Evolutionary conservation across 2,113 vertebrate species (phyloP).

Genomic region (Siniperca knerii): DNA sequence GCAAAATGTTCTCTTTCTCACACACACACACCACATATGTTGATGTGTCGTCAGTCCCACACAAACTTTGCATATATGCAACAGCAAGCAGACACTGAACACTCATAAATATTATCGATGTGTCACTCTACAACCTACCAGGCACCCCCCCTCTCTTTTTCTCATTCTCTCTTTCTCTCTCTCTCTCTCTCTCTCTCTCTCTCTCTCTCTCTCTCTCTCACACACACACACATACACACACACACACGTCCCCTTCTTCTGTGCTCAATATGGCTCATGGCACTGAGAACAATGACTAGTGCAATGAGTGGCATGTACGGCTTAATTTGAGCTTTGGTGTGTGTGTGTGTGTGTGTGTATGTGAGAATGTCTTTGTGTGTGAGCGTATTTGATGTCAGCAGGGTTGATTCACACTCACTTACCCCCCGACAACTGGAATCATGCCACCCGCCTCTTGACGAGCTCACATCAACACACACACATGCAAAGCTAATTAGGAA

Average conservation of each 20-base stretch:
- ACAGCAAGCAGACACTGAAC: slow-evolving; percentile 1
- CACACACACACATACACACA: neutral
- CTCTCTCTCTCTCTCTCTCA: neutral
- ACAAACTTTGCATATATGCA: slow-evolving; percentile 24
- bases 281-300: slow-evolving; percentile 67
- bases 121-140: slow-evolving; percentile 35
- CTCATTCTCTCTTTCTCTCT: neutral
- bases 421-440: slow-evolving; percentile 80
- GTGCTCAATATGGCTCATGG: slow-evolving; percentile 53
- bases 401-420: slow-evolving; percentile 81
- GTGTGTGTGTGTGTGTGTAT: slow-evolving; percentile 35
- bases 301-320: slow-evolving; percentile 65
- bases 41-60: slow-evolving; percentile 11
- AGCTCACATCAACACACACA: slow-evolving; percentile 63
- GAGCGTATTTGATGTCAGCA: slow-evolving; percentile 73
- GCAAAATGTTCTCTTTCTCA: slow-evolving; percentile 37
- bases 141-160: neutral
- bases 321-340: slow-evolving; percentile 63
- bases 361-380: slow-evolving; percentile 22
- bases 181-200: neutral
- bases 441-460: slow-evolving; percentile 77
- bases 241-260: slow-evolving; percentile 5
- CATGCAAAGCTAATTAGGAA: slow-evolving; percentile 76
- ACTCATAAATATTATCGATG: slow-evolving; percentile 36
- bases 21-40: slow-evolving; percentile 3